Base-by-base conservation (phyloP, 2,797 vertebrate genomes). In the Odontamblyopus lacepedii region DNA sequence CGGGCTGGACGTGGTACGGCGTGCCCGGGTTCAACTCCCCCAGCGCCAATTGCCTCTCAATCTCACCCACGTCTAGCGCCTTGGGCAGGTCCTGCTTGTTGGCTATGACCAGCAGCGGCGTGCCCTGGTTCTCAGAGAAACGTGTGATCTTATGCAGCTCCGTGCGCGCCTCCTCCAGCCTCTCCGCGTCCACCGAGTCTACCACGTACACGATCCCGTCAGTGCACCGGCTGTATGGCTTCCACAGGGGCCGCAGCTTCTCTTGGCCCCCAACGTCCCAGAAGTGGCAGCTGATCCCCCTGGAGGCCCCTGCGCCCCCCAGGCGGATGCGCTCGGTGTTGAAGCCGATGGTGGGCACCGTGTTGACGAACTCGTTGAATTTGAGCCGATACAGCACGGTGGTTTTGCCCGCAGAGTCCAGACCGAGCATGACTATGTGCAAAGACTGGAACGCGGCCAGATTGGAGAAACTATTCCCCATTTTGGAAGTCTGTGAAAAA, bases 141-240 rank as follows among this genome's bases (percentile, higher is more conserved):
- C 97, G 96, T 77, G 97, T 97, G 90, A 98, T 96, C 90, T 97
- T 97, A 92, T 99, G 97, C 85, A 98, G 95, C 92, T 99, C 97
- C 0, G 96, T 95, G 76, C 96, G 97, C 80, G 97, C 97, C 84
- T 98, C 97, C 91, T 98, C 97, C 84, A 99, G 91, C 69, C 97
- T 87, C 85, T 98, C 97, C 27, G 95, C 95, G 79, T 99, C 97
- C 84, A 98, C 97, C 0, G 97, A 99, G 94, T 99, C 97, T 94
- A 99, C 97, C 85, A 99, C 97, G 85, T 98, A 99, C 86, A 99
- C 98, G 91, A 99, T 98, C 67, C 97, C 97, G 78, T 98, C 97
- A 53, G 97, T 97, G 90, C 97, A 97, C 78, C 97, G 95, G 89
- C 97, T 98, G 92, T 99, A 99, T n/a, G 97, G 97, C 82, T 98